Evolutionary conservation across 2,888 invertebrate species (phyloP), one percentile per base, ranked within the genome.

Genomic region (Panzeria rudis): DNA sequence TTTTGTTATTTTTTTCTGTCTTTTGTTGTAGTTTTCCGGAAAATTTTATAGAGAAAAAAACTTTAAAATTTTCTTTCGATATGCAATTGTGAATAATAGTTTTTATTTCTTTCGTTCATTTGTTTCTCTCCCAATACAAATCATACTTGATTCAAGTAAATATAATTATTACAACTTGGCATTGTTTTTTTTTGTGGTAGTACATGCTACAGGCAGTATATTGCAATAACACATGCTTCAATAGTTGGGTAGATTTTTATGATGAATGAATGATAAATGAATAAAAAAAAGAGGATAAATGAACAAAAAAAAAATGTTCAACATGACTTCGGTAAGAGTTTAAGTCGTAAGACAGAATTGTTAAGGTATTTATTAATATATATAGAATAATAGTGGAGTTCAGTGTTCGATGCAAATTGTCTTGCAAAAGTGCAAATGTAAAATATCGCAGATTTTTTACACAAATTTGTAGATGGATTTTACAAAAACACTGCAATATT

Each of bases 171-270:
- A 68, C 73, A 50, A 59, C 52, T 73, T 81, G 73, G 66, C 52
- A 81, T 73, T 81, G 81, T 81, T 73, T 81, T 50, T 81, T 50
- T 52, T 81, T 75, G 73, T 80, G 73, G 66, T 73, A 47, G 2
- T 20, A 29, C 66, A 73, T 78, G 61, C 77, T 11, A 52, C 50
- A 69, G 69, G 61, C 72, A 79, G 59, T 47, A 69, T 69, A 47
- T 77, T 69, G 68, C 77, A 78, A 78, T 71, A 78, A 78, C 78
- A 78, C 62, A 78, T 78, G 69, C 78, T 17, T 78, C 78, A 78
- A 69, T 78, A 29, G 52, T 56, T 56, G 38, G n/a, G 23, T n/a
- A 44, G 8, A 29, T 47, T 32, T 23, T 38, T 3, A 35, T 56
- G n/a, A 47, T 59, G 25, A 15, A 61, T 15, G 29, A 38, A 69